Evolutionary conservation across 2,888 invertebrate species (phyloP), one percentile per base, ranked within the genome.

Genomic region (Brenthis ino): DNA sequence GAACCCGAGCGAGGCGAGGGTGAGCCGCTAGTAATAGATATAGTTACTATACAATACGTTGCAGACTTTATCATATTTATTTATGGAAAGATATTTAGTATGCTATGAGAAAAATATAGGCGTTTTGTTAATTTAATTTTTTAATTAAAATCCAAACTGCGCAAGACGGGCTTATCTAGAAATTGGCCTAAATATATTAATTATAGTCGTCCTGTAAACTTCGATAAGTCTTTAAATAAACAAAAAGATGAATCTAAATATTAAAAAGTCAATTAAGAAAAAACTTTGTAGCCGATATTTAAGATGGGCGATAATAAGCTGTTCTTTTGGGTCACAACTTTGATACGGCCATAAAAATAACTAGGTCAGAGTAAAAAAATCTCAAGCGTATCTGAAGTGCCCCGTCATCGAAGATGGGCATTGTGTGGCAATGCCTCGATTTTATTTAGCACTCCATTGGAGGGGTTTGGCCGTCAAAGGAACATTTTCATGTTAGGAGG

Each of bases 371-470:
- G 66, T 65, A 70, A 69, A 72, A 70, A 68, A 65, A 67, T 69
- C 71, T 71, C 68, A 57, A 71, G 68, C 66, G 61, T 55, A 67
- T 67, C 69, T 71, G 53, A 57, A 71, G 71, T 65, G 68, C 58
- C 60, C 54, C 57, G 64, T 61, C 68, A 68, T 71, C 67, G 72
- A 72, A 71, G 69, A 68, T 67, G 69, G 68, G 53, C 71, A 72
- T 71, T 79, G 79, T 80, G 64, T 71, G 58, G 68, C 54, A 58
- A 77, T 75, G 79, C 77, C 80, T 79, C 79, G 67, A 82, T 87
- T 85, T 87, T 89, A 86, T 88, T 88, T 88, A 85, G 85, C 82
- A 81, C 87, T 87, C 76, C 64, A 72, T 33, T 68, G 16, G 64
- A 74, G 71, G 71, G 70, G 77, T 56, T 67, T 61, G 78, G 65